Evolutionary conservation across 2,113 vertebrate genomes (phyloP).

Genomic region (Leptosomus discolor): DNA sequence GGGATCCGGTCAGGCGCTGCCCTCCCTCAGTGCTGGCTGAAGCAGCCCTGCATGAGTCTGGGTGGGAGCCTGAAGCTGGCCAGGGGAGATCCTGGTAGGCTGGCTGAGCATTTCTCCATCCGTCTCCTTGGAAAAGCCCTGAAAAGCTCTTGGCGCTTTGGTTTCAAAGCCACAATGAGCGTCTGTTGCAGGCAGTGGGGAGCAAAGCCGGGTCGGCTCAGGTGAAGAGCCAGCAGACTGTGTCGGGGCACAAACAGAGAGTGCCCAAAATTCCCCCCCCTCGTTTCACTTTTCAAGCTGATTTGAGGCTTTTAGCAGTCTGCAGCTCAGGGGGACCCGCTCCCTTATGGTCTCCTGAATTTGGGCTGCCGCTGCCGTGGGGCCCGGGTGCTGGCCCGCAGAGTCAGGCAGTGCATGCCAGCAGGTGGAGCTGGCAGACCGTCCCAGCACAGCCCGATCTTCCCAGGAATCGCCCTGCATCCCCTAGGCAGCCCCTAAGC

Average conservation of each 20-base stretch:
- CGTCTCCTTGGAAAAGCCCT: background rate
- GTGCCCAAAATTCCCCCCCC: background rate
- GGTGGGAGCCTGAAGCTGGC: background rate
- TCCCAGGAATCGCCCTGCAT: rapidly evolving
- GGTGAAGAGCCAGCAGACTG: background rate
- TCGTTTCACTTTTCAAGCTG: too few relatives aligned
- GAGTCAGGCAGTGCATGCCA: background rate
- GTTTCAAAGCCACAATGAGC: background rate
- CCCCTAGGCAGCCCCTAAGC: background rate
- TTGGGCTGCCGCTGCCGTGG: background rate
- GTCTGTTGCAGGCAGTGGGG: background rate
- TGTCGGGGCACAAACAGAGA: background rate
- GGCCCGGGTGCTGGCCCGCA: background rate
- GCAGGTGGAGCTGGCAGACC: constrained; percentile 55
- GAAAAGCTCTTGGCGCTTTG: background rate
- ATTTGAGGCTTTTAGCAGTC: background rate
- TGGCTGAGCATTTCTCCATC: background rate
- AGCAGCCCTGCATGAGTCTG: background rate
- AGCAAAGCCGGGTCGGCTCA: background rate
- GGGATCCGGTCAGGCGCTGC: background rate
- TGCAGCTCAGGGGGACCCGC: background rate
- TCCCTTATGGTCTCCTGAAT: background rate
- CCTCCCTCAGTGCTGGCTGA: background rate
- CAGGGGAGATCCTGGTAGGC: background rate
- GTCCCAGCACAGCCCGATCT: background rate